Base-by-base conservation (phyloP, 2,888 invertebrate species). In the Catocala nupta region DNA sequence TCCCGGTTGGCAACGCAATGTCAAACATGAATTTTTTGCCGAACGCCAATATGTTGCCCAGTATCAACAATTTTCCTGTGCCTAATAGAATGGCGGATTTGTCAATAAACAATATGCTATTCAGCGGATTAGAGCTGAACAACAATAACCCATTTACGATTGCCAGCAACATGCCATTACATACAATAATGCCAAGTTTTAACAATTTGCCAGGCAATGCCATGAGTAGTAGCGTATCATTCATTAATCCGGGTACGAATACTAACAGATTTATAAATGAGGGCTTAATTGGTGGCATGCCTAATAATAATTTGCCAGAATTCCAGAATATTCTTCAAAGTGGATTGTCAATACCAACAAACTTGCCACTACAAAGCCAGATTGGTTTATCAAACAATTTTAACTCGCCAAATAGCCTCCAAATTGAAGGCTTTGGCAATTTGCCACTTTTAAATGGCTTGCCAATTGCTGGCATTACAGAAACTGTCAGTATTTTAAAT, bases 391-490 rank as follows among this genome's bases (percentile, higher is more conserved):
- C 50, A 11, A 70, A 64, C 36, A 50, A 65, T 62, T 44, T 62
- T 0, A 68, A 64, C 59, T 63, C 71, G 9, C 13, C 51, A 1
- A 68, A 63, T 6, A 63, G 56, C 53, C 44, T 71, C 5, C 12
- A 67, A 51, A 69, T 68, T 7, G 71, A 75, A 49, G 63, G 67
- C 1, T 70, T 81, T 63, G 77, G 74, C 11, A 77, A 68, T 57
- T 65, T 85, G 53, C 84, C 86, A 55, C 68, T 82, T n/a, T 70
- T 81, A 1, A 85, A 81, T 62, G 86, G 86, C 1, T 65, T 85
- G 65, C 87, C 87, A 72, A 75, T 86, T 7, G 78, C 82, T 59
- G 78, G 82, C 16, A 73, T 85, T n/a, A 79, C 83, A 0, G 87
- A 87, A 63, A 79, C 82, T 3, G 76, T 85, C 0, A 77, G 81